These are phyloP conservation scores for Anhinga anhinga DNA, from an alignment of 2,113 vertebrate species.

Conservation along the genomic window DNA sequence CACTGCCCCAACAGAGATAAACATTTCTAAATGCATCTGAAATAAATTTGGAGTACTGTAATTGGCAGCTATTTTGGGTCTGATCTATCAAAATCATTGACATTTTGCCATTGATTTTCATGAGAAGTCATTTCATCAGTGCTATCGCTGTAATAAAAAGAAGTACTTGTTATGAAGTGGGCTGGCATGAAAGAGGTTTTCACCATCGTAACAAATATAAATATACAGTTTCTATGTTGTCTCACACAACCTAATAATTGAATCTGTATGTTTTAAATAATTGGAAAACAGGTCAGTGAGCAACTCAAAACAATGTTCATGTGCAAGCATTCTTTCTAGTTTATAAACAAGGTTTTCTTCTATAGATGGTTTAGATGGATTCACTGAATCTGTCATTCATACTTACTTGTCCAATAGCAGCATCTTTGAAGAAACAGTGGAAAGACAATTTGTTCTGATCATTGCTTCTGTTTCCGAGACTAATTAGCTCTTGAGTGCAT, in stretches of 20 bases:
- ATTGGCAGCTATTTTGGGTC: background rate
- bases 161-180: background rate
- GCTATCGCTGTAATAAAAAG: background rate
- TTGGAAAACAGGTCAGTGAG: background rate
- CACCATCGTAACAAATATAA: background rate
- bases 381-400: background rate
- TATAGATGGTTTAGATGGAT: background rate
- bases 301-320: background rate
- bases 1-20: background rate
- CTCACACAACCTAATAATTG: background rate
- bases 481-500: background rate
- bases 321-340: background rate
- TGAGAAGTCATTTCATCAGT: slow-evolving; percentile 14
- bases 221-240: background rate
- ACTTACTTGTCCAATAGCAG: background rate
- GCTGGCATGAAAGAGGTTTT: background rate
- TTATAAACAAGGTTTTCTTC: background rate
- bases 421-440: background rate
- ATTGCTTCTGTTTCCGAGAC: background rate
- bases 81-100: slow-evolving; percentile 23
- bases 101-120: slow-evolving; percentile 19
- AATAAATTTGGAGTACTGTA: background rate
- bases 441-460: background rate
- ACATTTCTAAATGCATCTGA: background rate
- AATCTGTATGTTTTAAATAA: background rate